Conservation (phyloP, 2,888 invertebrate species). For the Cephus pulcher region DNA sequence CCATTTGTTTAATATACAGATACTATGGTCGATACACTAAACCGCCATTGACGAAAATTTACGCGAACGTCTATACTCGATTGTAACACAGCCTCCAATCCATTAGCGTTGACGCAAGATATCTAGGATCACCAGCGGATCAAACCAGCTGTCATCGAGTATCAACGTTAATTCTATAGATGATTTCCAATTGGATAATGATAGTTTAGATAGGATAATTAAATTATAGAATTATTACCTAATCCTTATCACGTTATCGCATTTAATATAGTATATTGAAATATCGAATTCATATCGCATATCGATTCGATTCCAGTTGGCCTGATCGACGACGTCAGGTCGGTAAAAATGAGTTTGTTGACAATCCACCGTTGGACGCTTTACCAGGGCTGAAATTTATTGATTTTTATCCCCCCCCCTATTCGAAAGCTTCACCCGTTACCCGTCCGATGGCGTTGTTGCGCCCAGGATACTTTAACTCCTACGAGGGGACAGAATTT, state of each 20-base stretch:
- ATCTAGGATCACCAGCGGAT: neutral
- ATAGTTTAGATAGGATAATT: neutral
- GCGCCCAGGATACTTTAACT: slow-evolving; percentile 8
- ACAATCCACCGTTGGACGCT: slow-evolving; percentile 14
- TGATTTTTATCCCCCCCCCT: slow-evolving; percentile 30
- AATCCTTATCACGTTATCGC: neutral
- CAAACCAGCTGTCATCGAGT: neutral
- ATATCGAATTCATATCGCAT: neutral
- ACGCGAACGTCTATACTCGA: neutral
- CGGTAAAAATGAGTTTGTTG: neutral
- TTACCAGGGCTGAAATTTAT: slow-evolving; percentile 29
- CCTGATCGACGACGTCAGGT: neutral
- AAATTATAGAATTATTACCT: neutral
- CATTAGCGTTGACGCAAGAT: neutral
- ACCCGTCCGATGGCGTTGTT: slow-evolving; percentile 37
- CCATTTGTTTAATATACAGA: neutral
- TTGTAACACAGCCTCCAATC: neutral
- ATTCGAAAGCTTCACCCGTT: slow-evolving; percentile 26
- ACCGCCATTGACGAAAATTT: neutral
- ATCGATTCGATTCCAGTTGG: neutral
- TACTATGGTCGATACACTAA: neutral
- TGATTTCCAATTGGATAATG: neutral
- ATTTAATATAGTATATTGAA: neutral
- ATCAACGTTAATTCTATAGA: neutral
- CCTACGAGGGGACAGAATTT: neutral